Evolutionary conservation across 2,797 vertebrate genomes (phyloP).

Genomic region (Pelodytes ibericus): DNA sequence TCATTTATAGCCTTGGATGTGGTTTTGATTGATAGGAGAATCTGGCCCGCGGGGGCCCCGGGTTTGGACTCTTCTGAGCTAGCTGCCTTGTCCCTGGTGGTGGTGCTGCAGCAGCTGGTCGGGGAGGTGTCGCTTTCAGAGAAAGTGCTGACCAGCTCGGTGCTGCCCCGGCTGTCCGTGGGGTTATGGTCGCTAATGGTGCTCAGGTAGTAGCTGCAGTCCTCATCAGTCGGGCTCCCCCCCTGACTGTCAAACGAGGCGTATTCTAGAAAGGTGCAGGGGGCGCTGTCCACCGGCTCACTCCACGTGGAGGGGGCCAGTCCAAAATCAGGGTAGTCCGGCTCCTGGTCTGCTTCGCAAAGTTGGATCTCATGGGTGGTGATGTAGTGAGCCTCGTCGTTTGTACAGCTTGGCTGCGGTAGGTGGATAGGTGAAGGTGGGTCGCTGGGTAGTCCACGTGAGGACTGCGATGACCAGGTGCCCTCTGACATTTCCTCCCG

Average conservation of each 20-base stretch:
- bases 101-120: conserved; percentile 62
- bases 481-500: conserved; percentile 58
- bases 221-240: conserved; percentile 65
- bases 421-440: conserved; percentile 4
- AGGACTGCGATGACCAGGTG: conserved; percentile 13
- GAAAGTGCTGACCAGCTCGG: conserved; percentile 77
- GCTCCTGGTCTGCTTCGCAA: conserved; percentile 91
- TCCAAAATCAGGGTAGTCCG: conserved; percentile 86
- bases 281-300: conserved; percentile 89
- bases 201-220: conserved; percentile 64
- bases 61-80: conserved; percentile 49
- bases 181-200: conserved; percentile 61
- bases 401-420: conserved; percentile 32
- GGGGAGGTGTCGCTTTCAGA: conserved; percentile 76
- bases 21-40: conserved; percentile 88
- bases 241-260: conserved; percentile 89
- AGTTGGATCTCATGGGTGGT: conserved; percentile 97
- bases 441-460: not conserved
- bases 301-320: conserved; percentile 80
- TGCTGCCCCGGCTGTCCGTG: conserved; percentile 64
- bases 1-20: conserved; percentile 85
- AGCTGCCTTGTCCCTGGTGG: conserved; percentile 27
- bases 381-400: conserved; percentile 91
- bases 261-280: conserved; percentile 94
- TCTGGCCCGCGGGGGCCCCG: conserved; percentile 73